Base-by-base conservation (phyloP, 2,113 vertebrate genomes). In the Okapia johnstoni region DNA sequence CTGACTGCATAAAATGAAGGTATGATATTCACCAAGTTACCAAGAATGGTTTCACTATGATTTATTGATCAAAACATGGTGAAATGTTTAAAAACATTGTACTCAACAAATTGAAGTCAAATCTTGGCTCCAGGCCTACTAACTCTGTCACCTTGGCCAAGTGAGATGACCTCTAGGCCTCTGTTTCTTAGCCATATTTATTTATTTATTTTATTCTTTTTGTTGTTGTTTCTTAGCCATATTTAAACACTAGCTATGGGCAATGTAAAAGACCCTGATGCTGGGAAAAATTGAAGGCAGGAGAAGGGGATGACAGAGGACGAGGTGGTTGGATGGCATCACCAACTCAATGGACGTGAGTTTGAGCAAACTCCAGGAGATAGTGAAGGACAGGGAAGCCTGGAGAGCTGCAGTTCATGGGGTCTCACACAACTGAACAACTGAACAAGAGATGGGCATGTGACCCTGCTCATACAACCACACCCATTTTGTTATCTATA, bases 31-130 rank as follows among this genome's bases (percentile, higher is more conserved):
- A 80, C 94, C 5, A 17, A 73, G 97, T 26, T 92, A 94, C 95
- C 94, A 90, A 87, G 11, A 96, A 97, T 81, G 54, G 60, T 88
- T 96, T 96, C 90, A 43, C 63, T 87, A 61, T 61, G 52, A 76
- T 85, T 94, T 94, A 88, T 97, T 98, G 97, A 98, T 96, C 96
- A 96, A 48, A 25, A 25, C 13, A 46, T 3, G 57, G 33, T 40
- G 11, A 83, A 52, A 7, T 81, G 3, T 61, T 88, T 16, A 52
- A 80, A 79, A 93, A 61, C 26, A 57, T 0, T 55, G 4, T 1
- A 13, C 11, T 84, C 40, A 66, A 15, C 19, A 80, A 30, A 8
- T 7, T 79, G 25, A 36, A 25, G 25, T 52, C 50, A 50, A 15
- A 46, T 63, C 21, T 48, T 85, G 19, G 52, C 61, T 73, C 17